A percentile compares a stretch with the other conserved stretches of the same genome.
These are phyloP conservation scores for Rosalia funebris DNA, from an alignment of 2,888 invertebrate genomes.

Conservation along the genomic window DNA sequence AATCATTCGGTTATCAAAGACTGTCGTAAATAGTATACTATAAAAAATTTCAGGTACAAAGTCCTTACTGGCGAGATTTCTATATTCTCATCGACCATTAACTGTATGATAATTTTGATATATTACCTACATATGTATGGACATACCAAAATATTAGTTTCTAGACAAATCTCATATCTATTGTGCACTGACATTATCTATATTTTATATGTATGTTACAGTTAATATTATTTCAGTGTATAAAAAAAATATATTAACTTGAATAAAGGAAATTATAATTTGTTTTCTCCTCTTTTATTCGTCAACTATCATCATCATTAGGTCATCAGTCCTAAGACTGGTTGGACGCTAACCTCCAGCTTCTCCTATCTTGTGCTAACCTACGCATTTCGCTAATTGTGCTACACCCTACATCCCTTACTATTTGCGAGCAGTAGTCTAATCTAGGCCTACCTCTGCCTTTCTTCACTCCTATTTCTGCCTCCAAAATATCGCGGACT, in stretches of 20 bases:
- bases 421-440: too few species aligned
- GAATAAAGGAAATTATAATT: constrained; percentile 36
- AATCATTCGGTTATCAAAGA: neutral
- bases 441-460: too few species aligned
- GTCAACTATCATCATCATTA: too few species aligned
- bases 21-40: neutral
- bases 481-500: too few species aligned
- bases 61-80: neutral
- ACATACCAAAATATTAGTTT: constrained; percentile 40
- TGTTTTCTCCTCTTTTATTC: neutral
- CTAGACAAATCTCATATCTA: constrained; percentile 29
- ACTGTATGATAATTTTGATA: constrained; percentile 10
- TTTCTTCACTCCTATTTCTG: too few species aligned
- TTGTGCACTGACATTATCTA: constrained; percentile 26
- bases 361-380: too few species aligned
- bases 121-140: constrained; percentile 19
- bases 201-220: constrained; percentile 35
- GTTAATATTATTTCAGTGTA: constrained; percentile 30
- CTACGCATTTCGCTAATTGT: too few species aligned
- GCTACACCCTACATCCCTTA: too few species aligned
- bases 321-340: too few species aligned
- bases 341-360: too few species aligned
- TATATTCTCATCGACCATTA: neutral
- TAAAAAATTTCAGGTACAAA: neutral
- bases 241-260: constrained; percentile 35